These are phyloP conservation scores for Epinephelus malabaricus DNA, from an alignment of 2,797 vertebrate genomes.

Conservation along the genomic window DNA sequence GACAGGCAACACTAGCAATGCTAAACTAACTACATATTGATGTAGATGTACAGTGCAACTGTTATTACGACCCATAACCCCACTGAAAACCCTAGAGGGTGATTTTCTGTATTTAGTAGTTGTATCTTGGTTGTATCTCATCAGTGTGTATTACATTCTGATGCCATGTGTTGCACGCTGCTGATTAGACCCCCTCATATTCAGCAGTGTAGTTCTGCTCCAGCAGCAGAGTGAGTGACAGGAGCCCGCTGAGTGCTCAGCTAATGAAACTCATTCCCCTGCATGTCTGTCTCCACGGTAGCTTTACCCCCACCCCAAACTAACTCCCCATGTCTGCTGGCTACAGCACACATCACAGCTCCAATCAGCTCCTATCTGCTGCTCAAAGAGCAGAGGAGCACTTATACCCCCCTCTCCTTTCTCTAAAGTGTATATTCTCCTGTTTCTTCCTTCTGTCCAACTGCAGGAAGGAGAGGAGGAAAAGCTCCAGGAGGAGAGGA, in stretches of 20 bases:
- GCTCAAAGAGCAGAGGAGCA: conserved; percentile 43
- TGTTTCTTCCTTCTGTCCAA: neutral
- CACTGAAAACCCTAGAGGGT: neutral
- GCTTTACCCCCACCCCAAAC: conserved; percentile 29
- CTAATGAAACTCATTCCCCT: conserved; percentile 78
- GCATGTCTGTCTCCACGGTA: conserved; percentile 75
- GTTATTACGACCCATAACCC: neutral
- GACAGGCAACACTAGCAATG: no score
- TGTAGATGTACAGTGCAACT: neutral
- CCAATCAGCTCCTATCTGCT: conserved; percentile 53
- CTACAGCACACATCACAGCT: conserved; percentile 36
- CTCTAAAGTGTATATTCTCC: neutral
- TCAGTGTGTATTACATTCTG: neutral
- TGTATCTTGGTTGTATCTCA: conserved; percentile 16
- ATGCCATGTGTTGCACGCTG: conserved; percentile 17
- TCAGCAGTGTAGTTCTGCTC: conserved; percentile 58
- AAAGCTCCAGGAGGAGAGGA: conserved; percentile 22
- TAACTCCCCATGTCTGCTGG: conserved; percentile 17
- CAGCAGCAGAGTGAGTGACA: conserved; percentile 66
- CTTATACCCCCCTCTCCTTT: neutral
- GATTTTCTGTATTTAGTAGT: neutral
- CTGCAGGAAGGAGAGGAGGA: conserved; percentile 3
- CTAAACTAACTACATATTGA: neutral
- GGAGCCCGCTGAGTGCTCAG: conserved; percentile 60
- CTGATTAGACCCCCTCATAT: conserved; percentile 27